Conservation (phyloP, 2,113 vertebrate species). For the Amblyopsis rosae region DNA sequence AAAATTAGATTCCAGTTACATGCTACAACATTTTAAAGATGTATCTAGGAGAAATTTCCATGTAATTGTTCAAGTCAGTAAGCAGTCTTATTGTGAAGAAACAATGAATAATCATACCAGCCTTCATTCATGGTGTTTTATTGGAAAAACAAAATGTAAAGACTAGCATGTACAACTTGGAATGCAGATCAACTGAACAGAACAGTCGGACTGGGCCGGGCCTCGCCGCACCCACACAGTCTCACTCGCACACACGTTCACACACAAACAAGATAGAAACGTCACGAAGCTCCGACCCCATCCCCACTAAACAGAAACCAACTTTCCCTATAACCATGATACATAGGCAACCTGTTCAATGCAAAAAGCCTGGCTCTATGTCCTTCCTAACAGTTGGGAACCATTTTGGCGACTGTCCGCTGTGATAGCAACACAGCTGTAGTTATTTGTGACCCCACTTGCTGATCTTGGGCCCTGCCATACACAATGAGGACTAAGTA, state of each 20-base stretch:
- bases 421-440: not conserved
- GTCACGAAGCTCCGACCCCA: slow-evolving; percentile 54
- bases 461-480: not conserved
- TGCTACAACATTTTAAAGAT: no score
- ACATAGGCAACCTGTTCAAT: slow-evolving; percentile 31
- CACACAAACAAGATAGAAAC: slow-evolving; percentile 61
- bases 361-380: slow-evolving; percentile 14
- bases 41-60: no score
- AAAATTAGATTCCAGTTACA: no score
- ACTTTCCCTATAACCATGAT: slow-evolving; percentile 16
- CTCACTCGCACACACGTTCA: slow-evolving; percentile 13
- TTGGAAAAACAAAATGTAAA: slow-evolving; percentile 93
- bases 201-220: slow-evolving; percentile 79
- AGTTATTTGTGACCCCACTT: not conserved
- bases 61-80: no score
- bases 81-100: no score
- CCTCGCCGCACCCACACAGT: slow-evolving; percentile 56
- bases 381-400: not conserved
- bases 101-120: slow-evolving; percentile 1
- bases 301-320: slow-evolving; percentile 50
- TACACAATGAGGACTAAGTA: not conserved
- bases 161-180: slow-evolving; percentile 99
- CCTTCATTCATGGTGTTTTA: slow-evolving; percentile 86
- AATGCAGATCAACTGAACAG: slow-evolving; percentile 93
- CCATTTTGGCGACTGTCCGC: not conserved